Percentiles rank a stretch among this genome's conserved stretches.
Evolutionary conservation across 2,113 vertebrate genomes (phyloP).

Genomic region (Oncorhynchus masou): DNA sequence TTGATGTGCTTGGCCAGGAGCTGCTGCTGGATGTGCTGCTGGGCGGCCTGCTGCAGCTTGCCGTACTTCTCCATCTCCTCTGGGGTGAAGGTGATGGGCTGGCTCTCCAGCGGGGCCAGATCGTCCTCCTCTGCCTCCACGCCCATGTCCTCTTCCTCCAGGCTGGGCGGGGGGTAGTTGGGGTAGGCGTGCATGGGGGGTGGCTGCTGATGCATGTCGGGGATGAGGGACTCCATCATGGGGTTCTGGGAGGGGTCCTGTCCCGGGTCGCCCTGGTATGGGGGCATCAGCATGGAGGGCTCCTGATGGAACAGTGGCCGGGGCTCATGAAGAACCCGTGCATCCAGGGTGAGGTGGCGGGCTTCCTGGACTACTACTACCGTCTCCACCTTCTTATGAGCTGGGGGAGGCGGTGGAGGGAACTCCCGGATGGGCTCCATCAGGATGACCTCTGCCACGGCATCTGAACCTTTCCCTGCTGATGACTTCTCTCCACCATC

Average conservation of each 20-base stretch:
- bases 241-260: constrained; percentile 57
- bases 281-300: constrained; percentile 61
- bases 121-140: constrained; percentile 87
- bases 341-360: constrained; percentile 6
- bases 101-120: constrained; percentile 91
- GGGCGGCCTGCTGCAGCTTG: constrained; percentile 95
- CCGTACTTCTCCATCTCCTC: constrained; percentile 99
- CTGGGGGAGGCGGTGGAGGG: constrained; percentile 76
- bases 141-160: constrained; percentile 79
- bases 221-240: constrained; percentile 79
- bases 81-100: constrained; percentile 95
- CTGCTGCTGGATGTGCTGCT: constrained; percentile 99
- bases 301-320: constrained; percentile 69
- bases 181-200: constrained; percentile 78
- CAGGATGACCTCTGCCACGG: constrained; percentile 76
- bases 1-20: constrained; percentile 97
- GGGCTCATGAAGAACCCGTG: constrained; percentile 57
- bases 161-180: constrained; percentile 76
- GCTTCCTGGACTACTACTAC: constrained; percentile 61
- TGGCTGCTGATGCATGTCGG: constrained; percentile 76
- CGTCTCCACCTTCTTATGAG: constrained; percentile 68
- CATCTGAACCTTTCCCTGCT: constrained; percentile 63
- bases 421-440: constrained; percentile 81
- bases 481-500: constrained; percentile 77
- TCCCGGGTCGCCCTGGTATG: constrained; percentile 67